These are phyloP conservation scores for Myotis findleyi DNA, from an alignment of 2,797 vertebrate genomes.

Conservation along the genomic window DNA sequence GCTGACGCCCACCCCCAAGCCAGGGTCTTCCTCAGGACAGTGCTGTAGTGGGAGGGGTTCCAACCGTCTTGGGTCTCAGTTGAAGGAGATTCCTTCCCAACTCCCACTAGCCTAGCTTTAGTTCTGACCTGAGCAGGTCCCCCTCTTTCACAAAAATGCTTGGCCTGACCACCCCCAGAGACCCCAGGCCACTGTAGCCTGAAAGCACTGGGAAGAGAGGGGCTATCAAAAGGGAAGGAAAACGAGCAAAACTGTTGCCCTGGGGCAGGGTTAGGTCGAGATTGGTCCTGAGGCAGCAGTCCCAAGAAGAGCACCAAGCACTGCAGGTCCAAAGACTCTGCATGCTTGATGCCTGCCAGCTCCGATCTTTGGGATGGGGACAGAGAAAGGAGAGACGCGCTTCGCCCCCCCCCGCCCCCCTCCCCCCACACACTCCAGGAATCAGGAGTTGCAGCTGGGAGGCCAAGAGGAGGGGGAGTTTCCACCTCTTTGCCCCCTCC, in stretches of 20 bases:
- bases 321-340: background rate
- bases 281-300: background rate
- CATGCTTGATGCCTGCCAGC: background rate
- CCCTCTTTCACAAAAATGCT: background rate
- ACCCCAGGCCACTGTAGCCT: background rate
- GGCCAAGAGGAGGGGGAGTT: background rate
- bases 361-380: background rate
- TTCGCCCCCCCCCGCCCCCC: too few species aligned
- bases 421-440: background rate
- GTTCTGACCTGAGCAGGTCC: background rate
- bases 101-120: background rate
- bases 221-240: background rate
- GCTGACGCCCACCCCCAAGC: background rate
- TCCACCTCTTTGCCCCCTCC: background rate
- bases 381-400: background rate
- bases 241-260: background rate
- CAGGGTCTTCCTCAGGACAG: background rate
- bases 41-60: background rate
- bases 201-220: background rate
- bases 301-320: background rate
- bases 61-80: background rate
- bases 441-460: background rate
- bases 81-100: background rate
- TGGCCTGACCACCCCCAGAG: background rate
- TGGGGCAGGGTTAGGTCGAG: background rate